Evolutionary conservation across 92 coral and sea anemone genomes (phyloP).

Genomic region (Diadumene lineata): DNA sequence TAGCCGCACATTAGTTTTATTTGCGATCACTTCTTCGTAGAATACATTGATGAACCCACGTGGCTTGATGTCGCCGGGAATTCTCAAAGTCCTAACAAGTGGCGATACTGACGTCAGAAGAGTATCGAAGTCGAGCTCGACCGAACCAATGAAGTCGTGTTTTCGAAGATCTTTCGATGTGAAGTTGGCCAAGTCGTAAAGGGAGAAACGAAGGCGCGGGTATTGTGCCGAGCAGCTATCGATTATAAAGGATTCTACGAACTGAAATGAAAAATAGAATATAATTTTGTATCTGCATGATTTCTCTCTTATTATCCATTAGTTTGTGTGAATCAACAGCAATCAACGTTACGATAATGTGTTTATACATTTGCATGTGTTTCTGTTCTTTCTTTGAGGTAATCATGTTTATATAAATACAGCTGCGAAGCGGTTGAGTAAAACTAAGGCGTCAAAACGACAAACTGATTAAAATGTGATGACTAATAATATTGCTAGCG

Average conservation of each 20-base stretch:
- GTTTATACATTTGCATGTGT: too few species aligned
- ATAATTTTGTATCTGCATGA: too few species aligned
- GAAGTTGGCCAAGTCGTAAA: conserved; percentile 95
- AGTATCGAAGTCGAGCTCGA: conserved; percentile 75
- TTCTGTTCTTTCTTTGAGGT: too few species aligned
- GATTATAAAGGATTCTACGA: conserved; percentile 80
- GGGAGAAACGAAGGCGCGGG: conserved; percentile 81
- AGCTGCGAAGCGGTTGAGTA: too few species aligned
- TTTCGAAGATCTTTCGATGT: conserved; percentile 95
- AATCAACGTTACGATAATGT: too few species aligned
- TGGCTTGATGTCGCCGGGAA: conserved; percentile 90
- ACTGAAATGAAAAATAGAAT: conserved; percentile 36
- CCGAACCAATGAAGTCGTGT: conserved; percentile 89
- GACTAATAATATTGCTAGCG: too few species aligned
- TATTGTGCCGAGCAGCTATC: conserved; percentile 67
- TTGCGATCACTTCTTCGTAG: conserved; percentile 60
- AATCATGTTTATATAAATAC: too few species aligned
- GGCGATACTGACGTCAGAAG: conserved; percentile 65
- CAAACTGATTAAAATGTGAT: too few species aligned
- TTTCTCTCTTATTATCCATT: too few species aligned
- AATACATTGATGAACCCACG: conserved; percentile 82
- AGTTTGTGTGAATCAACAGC: too few species aligned
- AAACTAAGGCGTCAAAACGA: too few species aligned
- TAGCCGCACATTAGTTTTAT: conserved; percentile 65
- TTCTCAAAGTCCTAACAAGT: conserved; percentile 63